Conservation (phyloP, 2,888 invertebrate genomes). For the Resseliella maxima region DNA sequence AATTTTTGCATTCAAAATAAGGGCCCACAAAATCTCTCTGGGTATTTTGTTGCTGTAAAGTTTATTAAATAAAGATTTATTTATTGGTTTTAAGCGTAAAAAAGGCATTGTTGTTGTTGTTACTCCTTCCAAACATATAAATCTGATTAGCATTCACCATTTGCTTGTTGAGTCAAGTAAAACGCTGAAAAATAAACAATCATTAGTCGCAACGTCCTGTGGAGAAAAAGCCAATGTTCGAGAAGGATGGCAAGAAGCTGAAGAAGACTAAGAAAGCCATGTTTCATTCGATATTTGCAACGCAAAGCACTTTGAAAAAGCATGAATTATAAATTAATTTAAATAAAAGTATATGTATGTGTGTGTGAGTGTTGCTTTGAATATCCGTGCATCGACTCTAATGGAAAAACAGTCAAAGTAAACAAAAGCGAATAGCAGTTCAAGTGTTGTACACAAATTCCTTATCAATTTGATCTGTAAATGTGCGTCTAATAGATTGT, state of each 20-base stretch:
- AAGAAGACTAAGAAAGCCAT: not conserved
- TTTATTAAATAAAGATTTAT: conserved; percentile 51
- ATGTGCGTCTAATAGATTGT: conserved; percentile 4
- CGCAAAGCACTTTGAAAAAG: conserved; percentile 20
- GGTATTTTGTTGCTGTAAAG: not conserved
- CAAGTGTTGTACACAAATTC: not conserved
- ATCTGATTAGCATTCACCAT: not conserved
- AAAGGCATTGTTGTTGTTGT: not conserved
- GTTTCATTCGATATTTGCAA: not conserved
- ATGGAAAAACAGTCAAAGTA: conserved; percentile 1
- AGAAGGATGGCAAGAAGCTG: too few species aligned
- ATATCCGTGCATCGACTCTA: not conserved
- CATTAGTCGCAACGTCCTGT: not conserved
- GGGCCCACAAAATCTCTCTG: not conserved
- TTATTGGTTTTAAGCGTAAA: conserved; percentile 4
- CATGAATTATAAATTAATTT: conserved; percentile 45
- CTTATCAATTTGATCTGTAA: conserved; percentile 41
- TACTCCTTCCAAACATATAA: not conserved
- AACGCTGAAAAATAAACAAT: not conserved
- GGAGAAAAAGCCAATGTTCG: not conserved
- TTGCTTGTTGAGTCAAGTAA: not conserved
- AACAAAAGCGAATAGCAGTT: not conserved
- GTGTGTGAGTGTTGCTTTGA: not conserved
- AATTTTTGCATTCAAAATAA: conserved; percentile 7
- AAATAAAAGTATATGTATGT: conserved; percentile 1